phyloP scores from a whole-genome alignment of 2,888 invertebrate species.

The Megamerina dolium region DNA sequence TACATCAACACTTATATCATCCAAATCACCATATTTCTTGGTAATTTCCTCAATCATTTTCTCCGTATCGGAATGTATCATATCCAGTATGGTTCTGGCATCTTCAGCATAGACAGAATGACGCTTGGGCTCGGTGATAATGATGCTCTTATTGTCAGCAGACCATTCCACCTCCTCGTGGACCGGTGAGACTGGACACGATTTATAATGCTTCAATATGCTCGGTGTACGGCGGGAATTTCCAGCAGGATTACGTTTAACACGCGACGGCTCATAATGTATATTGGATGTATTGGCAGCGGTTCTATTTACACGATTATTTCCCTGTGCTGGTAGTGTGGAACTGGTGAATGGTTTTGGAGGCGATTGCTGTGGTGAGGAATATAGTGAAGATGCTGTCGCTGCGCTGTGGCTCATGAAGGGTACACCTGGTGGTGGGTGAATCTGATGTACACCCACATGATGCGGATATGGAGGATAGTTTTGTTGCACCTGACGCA shows the following conservation, averaged over 20 bases:
- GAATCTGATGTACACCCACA: conserved; percentile 45
- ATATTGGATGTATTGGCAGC: neutral
- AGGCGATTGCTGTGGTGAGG: conserved; percentile 6
- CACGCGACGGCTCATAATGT: conserved; percentile 34
- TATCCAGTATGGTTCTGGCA: conserved; percentile 56
- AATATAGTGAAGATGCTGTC: neutral
- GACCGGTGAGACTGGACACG: conserved; percentile 76
- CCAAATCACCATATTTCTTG: conserved; percentile 58
- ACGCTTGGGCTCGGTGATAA: conserved; percentile 42
- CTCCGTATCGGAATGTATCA: conserved; percentile 59
- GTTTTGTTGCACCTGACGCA: conserved; percentile 48
- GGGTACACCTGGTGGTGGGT: conserved; percentile 40
- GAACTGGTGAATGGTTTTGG: conserved; percentile 16
- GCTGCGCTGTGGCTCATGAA: conserved; percentile 22
- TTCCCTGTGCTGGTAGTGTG: conserved; percentile 13
- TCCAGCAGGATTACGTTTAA: conserved; percentile 37
- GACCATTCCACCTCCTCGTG: conserved; percentile 70
- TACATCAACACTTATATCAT: conserved; percentile 35
- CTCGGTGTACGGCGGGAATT: conserved; percentile 49
- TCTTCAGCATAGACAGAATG: conserved; percentile 50
- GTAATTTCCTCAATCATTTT: conserved; percentile 63
- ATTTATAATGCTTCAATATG: conserved; percentile 64
- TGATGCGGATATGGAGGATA: conserved; percentile 50
- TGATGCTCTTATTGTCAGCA: conserved; percentile 36
- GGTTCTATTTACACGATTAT: conserved; percentile 4